Percentiles rank a stretch among this genome's conserved stretches.
These are phyloP conservation scores for Acestrorhynchus altus DNA, from an alignment of 2,797 vertebrate species.

Conservation along the genomic window DNA sequence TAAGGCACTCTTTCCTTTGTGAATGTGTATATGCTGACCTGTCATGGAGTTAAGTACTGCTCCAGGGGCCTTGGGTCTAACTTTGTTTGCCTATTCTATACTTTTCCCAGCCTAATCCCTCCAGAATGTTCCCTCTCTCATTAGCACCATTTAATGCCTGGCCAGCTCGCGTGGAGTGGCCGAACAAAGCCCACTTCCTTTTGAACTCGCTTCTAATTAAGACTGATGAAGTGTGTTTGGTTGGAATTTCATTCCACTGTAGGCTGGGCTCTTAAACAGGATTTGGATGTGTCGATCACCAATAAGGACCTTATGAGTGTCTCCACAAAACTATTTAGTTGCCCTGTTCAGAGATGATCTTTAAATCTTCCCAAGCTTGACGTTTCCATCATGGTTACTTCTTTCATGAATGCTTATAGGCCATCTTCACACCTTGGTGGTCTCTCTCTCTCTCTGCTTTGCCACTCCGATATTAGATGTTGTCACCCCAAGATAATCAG, in stretches of 20 bases:
- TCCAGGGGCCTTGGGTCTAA: constrained; percentile 7
- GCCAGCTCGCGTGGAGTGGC: constrained; percentile 52
- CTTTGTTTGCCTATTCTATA: constrained; percentile 45
- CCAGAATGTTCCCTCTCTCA: constrained; percentile 55
- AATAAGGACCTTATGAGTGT: constrained; percentile 18
- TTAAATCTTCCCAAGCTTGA: background rate
- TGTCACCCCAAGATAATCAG: background rate
- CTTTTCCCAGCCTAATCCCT: constrained; percentile 48
- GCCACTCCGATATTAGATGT: too few species aligned
- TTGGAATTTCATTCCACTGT: constrained; percentile 56
- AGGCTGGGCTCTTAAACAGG: constrained; percentile 39
- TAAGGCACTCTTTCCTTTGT: background rate
- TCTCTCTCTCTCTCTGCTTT: background rate
- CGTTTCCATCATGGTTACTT: background rate
- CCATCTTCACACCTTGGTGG: background rate
- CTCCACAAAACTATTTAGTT: background rate
- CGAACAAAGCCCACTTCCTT: constrained; percentile 44
- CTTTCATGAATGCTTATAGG: background rate
- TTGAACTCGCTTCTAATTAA: constrained; percentile 51
- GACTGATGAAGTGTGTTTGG: constrained; percentile 53
- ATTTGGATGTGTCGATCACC: constrained; percentile 39
- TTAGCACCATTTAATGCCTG: constrained; percentile 63
- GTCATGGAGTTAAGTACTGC: constrained; percentile 8
- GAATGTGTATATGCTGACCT: background rate
- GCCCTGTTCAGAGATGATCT: constrained; percentile 3